These are phyloP conservation scores for Phaethon lepturus DNA, from an alignment of 2,113 vertebrate species.

Conservation along the genomic window DNA sequence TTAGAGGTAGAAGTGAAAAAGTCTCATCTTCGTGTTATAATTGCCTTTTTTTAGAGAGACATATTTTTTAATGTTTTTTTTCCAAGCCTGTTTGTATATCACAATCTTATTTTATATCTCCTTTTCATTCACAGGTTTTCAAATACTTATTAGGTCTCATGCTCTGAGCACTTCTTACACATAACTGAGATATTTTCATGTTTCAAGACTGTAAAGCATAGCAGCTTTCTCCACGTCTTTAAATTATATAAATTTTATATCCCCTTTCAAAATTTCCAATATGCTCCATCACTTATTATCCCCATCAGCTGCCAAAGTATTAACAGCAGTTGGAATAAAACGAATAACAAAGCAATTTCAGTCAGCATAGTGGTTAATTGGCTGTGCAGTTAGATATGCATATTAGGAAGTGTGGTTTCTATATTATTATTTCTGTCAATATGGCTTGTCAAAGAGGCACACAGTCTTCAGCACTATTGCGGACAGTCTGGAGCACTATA, in stretches of 20 bases:
- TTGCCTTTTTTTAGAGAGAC: neutral
- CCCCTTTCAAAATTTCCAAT: constrained; percentile 65
- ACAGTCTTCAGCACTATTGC: constrained; percentile 58
- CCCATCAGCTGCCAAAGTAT: constrained; percentile 68
- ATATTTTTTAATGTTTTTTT: neutral
- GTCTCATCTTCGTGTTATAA: neutral
- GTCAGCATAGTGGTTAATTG: constrained; percentile 78
- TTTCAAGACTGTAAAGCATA: constrained; percentile 3
- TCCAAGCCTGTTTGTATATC: neutral
- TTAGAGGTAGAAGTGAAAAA: constrained; percentile 1
- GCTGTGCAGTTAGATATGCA: constrained; percentile 77
- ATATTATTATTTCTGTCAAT: constrained; percentile 79
- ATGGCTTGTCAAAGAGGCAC: constrained; percentile 73
- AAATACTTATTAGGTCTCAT: neutral
- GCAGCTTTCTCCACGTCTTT: constrained; percentile 48
- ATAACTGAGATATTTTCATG: neutral
- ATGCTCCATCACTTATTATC: constrained; percentile 73
- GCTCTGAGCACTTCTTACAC: neutral
- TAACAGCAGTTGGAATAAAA: constrained; percentile 72
- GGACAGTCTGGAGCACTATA: constrained; percentile 66
- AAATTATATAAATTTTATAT: constrained; percentile 66
- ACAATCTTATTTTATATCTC: neutral
- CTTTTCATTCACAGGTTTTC: neutral
- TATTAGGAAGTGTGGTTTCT: constrained; percentile 75
- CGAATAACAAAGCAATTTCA: constrained; percentile 78